phyloP scores from a whole-genome alignment of 2,888 invertebrate genomes.

The Agrotis clavis region DNA sequence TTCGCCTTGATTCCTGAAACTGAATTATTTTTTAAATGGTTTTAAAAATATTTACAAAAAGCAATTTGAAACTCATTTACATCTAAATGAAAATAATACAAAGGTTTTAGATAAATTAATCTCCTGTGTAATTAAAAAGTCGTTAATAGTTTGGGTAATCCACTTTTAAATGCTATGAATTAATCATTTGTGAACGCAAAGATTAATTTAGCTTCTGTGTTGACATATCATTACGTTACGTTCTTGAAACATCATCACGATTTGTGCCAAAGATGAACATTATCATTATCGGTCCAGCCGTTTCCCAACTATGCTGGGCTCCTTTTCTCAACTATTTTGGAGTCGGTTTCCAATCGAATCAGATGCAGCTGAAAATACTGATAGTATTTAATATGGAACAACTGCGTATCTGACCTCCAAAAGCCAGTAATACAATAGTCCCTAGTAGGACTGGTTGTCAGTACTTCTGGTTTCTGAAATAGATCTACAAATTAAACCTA shows the following conservation, averaged over 20 bases:
- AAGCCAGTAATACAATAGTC: no score
- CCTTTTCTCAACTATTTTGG: no score
- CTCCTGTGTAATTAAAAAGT: conserved; percentile 21
- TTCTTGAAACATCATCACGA: not conserved
- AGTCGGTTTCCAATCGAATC: no score
- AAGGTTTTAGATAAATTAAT: conserved; percentile 8
- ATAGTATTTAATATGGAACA: no score
- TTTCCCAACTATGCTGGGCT: no score
- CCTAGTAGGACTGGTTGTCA: no score
- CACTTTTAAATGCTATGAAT: not conserved
- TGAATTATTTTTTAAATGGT: not conserved
- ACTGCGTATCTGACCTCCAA: no score
- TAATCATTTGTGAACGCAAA: not conserved
- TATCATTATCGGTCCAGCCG: no score
- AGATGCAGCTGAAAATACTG: no score
- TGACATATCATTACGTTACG: no score
- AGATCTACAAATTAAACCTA: no score
- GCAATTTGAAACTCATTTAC: conserved; percentile 25
- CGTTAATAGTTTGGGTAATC: not conserved
- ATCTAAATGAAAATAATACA: not conserved
- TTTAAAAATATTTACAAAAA: not conserved
- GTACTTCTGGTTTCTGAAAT: no score
- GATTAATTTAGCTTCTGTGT: conserved; percentile 1
- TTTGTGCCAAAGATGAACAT: not conserved
- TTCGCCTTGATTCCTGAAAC: not conserved